Evolutionary conservation across 2,888 invertebrate genomes (phyloP).

Genomic region (Sclerodermus sp.): DNA sequence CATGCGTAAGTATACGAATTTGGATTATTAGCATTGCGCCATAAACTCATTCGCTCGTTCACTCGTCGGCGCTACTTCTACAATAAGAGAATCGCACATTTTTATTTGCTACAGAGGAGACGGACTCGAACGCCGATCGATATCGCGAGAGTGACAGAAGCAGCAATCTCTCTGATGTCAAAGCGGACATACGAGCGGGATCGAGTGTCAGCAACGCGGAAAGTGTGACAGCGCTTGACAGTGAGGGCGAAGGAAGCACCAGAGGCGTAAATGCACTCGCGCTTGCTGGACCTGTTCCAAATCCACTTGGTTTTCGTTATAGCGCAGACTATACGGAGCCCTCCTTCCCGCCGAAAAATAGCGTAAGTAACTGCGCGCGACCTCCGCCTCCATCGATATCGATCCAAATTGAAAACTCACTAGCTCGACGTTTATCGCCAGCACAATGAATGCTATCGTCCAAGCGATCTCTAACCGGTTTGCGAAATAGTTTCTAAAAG

Average conservation of each 20-base stretch:
- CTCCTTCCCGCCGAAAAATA: constrained; percentile 73
- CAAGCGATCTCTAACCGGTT: too few relatives aligned
- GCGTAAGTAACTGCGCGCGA: constrained; percentile 58
- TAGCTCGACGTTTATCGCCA: too few relatives aligned
- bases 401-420: too few relatives aligned
- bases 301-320: constrained; percentile 72
- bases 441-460: too few relatives aligned
- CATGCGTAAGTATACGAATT: constrained; percentile 51
- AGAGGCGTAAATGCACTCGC: constrained; percentile 62
- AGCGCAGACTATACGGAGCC: constrained; percentile 80
- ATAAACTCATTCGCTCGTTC: too few relatives aligned
- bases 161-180: constrained; percentile 90
- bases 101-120: constrained; percentile 50
- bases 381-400: background rate
- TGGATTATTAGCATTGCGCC: too few relatives aligned
- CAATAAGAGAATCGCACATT: too few relatives aligned
- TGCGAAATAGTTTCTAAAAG: too few relatives aligned
- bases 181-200: constrained; percentile 83
- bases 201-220: constrained; percentile 78
- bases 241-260: constrained; percentile 61
- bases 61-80: too few relatives aligned
- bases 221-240: constrained; percentile 61
- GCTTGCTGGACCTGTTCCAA: constrained; percentile 76
- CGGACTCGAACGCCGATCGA: constrained; percentile 55
- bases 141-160: constrained; percentile 80